Percentiles rank a stretch among this genome's conserved stretches.
Conservation (phyloP, 2,888 invertebrate species). For the Patella pellucida region DNA sequence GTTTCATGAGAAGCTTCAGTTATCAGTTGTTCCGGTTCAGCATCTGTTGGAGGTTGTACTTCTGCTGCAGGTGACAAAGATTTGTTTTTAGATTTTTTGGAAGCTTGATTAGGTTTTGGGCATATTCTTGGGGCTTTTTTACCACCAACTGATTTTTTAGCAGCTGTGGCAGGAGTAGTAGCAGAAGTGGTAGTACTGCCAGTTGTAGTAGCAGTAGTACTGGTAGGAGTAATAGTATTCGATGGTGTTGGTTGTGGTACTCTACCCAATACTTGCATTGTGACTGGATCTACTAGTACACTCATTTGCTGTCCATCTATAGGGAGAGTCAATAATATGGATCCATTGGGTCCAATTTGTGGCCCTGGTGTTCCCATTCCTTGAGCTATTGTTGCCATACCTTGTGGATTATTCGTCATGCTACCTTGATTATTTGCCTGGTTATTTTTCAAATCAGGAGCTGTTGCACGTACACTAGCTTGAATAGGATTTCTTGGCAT, state of each 20-base stretch:
- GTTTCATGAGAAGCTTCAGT: neutral
- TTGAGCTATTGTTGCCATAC: neutral
- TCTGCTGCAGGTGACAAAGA: conserved; percentile 1
- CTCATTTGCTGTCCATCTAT: conserved; percentile 56
- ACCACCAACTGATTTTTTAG: conserved; percentile 14
- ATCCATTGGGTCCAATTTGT: conserved; percentile 44
- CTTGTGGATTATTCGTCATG: neutral
- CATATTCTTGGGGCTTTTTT: conserved; percentile 14
- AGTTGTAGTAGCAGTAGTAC: neutral
- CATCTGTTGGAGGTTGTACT: neutral
- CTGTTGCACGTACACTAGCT: neutral
- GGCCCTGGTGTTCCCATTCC: conserved; percentile 9
- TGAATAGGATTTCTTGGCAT: conserved; percentile 1
- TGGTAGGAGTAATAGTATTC: conserved; percentile 14
- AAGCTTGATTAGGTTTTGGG: conserved; percentile 18
- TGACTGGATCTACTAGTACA: conserved; percentile 57
- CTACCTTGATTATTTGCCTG: no score
- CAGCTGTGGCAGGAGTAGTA: conserved; percentile 3
- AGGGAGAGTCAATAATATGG: conserved; percentile 61
- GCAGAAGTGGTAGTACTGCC: conserved; percentile 12
- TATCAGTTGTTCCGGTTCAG: conserved; percentile 2
- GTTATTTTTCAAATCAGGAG: neutral
- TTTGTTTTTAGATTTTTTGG: neutral
- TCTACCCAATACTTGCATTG: conserved; percentile 47
- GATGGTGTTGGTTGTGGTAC: conserved; percentile 18